These are phyloP conservation scores for Abscondita cerata DNA, from an alignment of 2,888 invertebrate species.

Conservation along the genomic window DNA sequence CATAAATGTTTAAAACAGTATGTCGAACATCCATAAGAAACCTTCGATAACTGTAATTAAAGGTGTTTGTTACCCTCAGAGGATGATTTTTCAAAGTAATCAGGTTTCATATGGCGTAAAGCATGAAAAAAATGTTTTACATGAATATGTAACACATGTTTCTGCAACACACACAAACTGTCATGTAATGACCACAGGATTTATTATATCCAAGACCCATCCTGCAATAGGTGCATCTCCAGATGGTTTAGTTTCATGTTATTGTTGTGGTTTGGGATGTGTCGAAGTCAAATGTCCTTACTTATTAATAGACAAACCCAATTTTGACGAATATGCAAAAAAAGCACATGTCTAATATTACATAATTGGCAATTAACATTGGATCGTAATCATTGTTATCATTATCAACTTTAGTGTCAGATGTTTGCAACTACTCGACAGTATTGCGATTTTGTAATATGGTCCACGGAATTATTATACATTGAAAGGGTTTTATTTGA, in stretches of 20 bases:
- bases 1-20: slow-evolving; percentile 7
- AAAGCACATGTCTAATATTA: slow-evolving; percentile 9
- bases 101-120: slow-evolving; percentile 3
- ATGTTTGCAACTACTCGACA: background rate
- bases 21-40: slow-evolving; percentile 3
- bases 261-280: slow-evolving; percentile 12
- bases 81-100: background rate
- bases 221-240: slow-evolving; percentile 11
- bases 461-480: background rate
- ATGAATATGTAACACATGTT: background rate
- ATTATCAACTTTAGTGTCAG: slow-evolving; percentile 12
- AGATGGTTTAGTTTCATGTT: slow-evolving; percentile 9
- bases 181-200: background rate
- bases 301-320: background rate
- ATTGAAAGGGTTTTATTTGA: background rate
- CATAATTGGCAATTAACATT: background rate
- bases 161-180: background rate
- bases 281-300: slow-evolving; percentile 5
- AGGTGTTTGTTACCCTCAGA: slow-evolving; percentile 8
- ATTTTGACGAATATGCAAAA: slow-evolving; percentile 1
- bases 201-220: background rate
- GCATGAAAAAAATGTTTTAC: background rate
- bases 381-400: background rate
- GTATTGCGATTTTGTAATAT: slow-evolving; percentile 12
- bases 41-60: slow-evolving; percentile 6